Conservation (phyloP, 2,113 vertebrate species). For the Mesitornis unicolor region DNA sequence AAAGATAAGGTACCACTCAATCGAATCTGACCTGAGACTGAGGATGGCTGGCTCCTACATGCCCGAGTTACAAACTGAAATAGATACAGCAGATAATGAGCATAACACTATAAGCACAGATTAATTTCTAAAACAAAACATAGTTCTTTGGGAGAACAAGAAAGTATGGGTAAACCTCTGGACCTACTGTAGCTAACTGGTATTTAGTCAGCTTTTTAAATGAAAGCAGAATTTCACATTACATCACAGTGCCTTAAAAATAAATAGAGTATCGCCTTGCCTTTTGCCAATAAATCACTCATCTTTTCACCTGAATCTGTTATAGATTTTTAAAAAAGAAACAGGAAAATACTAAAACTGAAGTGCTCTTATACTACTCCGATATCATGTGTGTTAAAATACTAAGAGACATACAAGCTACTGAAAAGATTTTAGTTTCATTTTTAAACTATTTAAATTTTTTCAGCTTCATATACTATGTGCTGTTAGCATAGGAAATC, state of each 20-base stretch:
- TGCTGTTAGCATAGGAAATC: neutral
- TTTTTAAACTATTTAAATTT: neutral
- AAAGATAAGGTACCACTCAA: conserved; percentile 1
- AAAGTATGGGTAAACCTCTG: neutral
- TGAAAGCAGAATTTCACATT: neutral
- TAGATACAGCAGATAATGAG: neutral
- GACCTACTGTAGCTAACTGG: neutral
- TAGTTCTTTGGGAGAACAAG: neutral
- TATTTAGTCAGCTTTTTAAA: neutral
- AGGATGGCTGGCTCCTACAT: neutral
- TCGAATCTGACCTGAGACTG: conserved; percentile 26
- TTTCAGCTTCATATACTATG: neutral
- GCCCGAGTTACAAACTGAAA: neutral
- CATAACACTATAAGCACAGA: neutral
- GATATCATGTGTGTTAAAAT: neutral
- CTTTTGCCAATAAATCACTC: neutral
- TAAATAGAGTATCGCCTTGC: neutral
- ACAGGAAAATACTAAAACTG: neutral
- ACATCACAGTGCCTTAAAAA: neutral
- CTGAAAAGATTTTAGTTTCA: neutral
- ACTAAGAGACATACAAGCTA: neutral
- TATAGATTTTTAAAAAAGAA: neutral
- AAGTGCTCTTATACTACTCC: neutral
- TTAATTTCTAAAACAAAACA: conserved; percentile 11
- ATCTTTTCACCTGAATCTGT: neutral